A percentile compares a stretch with the other conserved stretches of the same genome.
These are phyloP conservation scores for Drosophila atripex DNA, from an alignment of 2,888 invertebrate genomes.

Conservation along the genomic window DNA sequence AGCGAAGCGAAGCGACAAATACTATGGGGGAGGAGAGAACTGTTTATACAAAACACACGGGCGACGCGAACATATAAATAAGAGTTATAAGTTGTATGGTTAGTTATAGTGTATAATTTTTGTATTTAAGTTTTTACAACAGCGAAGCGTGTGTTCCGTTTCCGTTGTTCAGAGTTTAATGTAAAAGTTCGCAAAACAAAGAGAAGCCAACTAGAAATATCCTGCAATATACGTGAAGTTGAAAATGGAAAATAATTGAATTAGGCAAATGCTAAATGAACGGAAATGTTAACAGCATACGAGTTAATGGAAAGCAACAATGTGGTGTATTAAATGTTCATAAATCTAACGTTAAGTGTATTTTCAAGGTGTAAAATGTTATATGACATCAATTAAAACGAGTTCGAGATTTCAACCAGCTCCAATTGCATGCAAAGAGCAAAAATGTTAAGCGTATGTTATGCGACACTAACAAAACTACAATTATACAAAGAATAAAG, in stretches of 20 bases:
- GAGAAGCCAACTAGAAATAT: conserved; percentile 45
- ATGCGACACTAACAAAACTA: conserved; percentile 77
- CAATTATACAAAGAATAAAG: conserved; percentile 75
- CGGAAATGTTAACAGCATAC: conserved; percentile 51
- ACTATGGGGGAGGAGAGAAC: conserved; percentile 56
- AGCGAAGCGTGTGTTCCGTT: conserved; percentile 42
- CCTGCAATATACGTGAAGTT: conserved; percentile 50
- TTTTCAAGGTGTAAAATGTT: conserved; percentile 54
- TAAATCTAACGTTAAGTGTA: conserved; percentile 54
- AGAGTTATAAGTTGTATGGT: conserved; percentile 59
- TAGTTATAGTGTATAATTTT: conserved; percentile 75
- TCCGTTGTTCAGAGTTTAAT: conserved; percentile 59
- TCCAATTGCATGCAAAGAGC: conserved; percentile 42
- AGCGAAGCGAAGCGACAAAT: conserved; percentile 45
- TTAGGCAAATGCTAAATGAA: conserved; percentile 7
- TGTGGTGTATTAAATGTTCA: conserved; percentile 65
- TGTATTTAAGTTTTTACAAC: conserved; percentile 77
- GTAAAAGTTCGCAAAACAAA: conserved; percentile 25
- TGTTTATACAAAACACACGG: conserved; percentile 63
- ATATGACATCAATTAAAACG: conserved; percentile 48
- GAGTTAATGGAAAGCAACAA: conserved; percentile 34
- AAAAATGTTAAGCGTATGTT: conserved; percentile 63
- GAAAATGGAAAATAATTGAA: conserved; percentile 10
- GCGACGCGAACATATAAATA: conserved; percentile 50
- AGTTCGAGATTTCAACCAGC: conserved; percentile 44